These are phyloP conservation scores for Mormyrops boulengeri DNA, from an alignment of 2,797 vertebrate genomes.

Conservation along the genomic window DNA sequence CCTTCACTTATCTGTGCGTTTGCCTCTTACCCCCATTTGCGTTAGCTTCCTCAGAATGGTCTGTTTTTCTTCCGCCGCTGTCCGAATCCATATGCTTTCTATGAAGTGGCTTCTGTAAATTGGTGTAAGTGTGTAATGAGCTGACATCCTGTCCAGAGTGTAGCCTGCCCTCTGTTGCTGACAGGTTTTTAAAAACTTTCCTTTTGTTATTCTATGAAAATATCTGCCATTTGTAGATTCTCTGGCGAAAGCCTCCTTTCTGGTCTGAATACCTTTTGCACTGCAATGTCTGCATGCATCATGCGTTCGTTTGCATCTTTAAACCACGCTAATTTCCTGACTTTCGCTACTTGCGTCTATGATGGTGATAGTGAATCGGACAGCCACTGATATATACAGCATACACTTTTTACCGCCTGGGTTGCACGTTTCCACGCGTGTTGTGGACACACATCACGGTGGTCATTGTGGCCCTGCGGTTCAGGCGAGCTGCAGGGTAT, in stretches of 20 bases:
- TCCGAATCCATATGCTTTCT: not conserved
- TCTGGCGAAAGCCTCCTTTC: not conserved
- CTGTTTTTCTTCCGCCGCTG: not conserved
- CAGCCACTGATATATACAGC: not conserved
- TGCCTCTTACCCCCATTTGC: not conserved
- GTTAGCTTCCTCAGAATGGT: not conserved
- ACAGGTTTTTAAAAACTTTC: not conserved
- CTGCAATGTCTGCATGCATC: constrained; percentile 8
- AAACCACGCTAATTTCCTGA: not conserved
- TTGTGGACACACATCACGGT: not conserved
- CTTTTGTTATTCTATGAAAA: constrained; percentile 19
- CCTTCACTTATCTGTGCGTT: not conserved
- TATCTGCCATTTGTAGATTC: not conserved
- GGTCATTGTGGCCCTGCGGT: not conserved
- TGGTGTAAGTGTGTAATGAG: not conserved
- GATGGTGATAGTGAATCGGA: not conserved
- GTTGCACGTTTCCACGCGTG: not conserved
- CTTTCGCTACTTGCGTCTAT: not conserved
- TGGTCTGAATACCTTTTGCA: not conserved
- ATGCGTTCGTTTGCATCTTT: not conserved
- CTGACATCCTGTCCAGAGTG: not conserved
- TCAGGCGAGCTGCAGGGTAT: not conserved
- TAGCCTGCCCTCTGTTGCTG: not conserved
- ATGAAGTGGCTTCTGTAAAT: not conserved
- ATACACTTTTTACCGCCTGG: no score